Conservation (phyloP, 1,140 invertebrate species). For the Saccostrea echinata region DNA sequence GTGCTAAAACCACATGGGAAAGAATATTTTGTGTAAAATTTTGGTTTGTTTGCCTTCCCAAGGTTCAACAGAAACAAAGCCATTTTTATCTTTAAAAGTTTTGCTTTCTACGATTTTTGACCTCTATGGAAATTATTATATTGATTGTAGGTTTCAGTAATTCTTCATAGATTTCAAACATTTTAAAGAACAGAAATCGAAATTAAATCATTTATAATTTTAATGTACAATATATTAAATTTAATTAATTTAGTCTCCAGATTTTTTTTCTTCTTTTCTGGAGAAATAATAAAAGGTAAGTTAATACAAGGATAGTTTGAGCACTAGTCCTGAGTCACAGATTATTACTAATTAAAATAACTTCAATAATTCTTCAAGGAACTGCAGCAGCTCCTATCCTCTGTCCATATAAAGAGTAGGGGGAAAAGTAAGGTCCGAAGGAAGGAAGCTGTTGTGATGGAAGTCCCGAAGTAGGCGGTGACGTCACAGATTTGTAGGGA, state of each 20-base stretch:
- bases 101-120: too few relatives aligned
- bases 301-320: conserved; percentile 10
- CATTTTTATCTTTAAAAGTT: too few relatives aligned
- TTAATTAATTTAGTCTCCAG: neutral
- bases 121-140: too few relatives aligned
- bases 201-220: neutral
- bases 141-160: neutral
- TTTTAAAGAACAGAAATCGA: neutral
- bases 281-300: conserved; percentile 13
- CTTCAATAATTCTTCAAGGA: conserved; percentile 60
- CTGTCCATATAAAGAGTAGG: conserved; percentile 94
- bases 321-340: conserved; percentile 19
- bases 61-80: too few relatives aligned
- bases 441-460: conserved; percentile 85
- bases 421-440: conserved; percentile 87
- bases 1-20: too few relatives aligned
- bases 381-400: conserved; percentile 92
- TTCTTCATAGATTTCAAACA: neutral
- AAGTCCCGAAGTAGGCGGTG: conserved; percentile 63
- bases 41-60: too few relatives aligned
- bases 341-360: neutral
- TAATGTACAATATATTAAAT: conserved; percentile 34
- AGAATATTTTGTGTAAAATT: too few relatives aligned
- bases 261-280: neutral
- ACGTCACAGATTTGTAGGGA: conserved; percentile 85